A percentile compares a stretch with the other conserved stretches of the same genome.
phyloP scores from a whole-genome alignment of 2,797 vertebrate genomes.

The Sebastes diaconus region DNA sequence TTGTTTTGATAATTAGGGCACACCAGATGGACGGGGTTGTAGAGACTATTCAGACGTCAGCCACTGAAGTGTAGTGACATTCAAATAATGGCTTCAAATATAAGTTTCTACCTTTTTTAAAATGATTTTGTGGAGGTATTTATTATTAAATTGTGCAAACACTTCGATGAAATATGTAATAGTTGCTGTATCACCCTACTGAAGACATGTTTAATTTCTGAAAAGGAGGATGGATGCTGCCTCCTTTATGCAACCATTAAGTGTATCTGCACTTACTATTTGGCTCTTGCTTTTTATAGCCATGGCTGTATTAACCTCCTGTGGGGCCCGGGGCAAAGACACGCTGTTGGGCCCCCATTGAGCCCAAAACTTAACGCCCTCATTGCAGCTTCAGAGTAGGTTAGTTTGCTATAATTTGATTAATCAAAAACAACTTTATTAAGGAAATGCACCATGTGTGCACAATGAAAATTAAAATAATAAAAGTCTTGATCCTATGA shows the following conservation, averaged over 20 bases:
- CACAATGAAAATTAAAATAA: background rate
- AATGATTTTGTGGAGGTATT: background rate
- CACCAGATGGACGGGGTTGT: constrained; percentile 1
- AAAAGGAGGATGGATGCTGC: background rate
- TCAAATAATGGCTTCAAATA: background rate
- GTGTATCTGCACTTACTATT: background rate
- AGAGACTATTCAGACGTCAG: background rate
- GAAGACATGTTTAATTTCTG: background rate
- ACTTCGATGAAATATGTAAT: background rate
- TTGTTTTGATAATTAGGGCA: constrained; percentile 35
- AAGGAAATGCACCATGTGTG: background rate
- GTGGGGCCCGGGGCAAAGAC: background rate
- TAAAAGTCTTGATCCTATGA: background rate
- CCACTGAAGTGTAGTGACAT: background rate
- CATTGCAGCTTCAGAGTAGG: background rate
- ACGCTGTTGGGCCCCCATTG: background rate
- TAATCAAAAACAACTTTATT: background rate
- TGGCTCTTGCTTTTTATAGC: background rate
- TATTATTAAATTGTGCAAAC: background rate
- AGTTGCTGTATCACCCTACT: background rate
- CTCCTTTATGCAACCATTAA: background rate
- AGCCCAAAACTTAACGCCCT: background rate
- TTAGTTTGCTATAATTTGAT: background rate
- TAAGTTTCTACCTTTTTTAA: background rate
- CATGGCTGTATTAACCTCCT: background rate